Conservation (phyloP, 2,797 vertebrate species). For the Pseudopleuronectes americanus region DNA sequence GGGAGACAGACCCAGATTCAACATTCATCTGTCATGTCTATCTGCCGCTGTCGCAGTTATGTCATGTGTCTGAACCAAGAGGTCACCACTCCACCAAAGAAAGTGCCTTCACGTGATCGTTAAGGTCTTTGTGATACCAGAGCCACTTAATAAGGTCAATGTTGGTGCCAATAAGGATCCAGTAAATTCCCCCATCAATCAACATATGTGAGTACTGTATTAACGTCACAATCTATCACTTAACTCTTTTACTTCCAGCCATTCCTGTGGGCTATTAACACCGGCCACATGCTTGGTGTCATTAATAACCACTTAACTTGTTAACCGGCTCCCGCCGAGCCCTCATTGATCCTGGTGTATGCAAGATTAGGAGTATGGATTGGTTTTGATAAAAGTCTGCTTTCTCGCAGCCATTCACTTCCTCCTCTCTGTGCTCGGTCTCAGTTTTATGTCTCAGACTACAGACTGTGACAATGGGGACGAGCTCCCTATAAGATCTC, state of each 20-base stretch:
- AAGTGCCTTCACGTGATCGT: neutral
- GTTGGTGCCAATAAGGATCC: neutral
- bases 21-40: no score
- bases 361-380: constrained; percentile 34
- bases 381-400: constrained; percentile 33
- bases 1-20: no score
- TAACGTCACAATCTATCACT: constrained; percentile 1
- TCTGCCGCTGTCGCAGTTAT: neutral
- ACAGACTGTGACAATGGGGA: constrained; percentile 8
- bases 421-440: neutral
- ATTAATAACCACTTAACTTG: constrained; percentile 43
- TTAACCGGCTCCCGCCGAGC: constrained; percentile 20
- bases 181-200: neutral
- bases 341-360: constrained; percentile 28
- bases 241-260: constrained; percentile 1
- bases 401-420: neutral
- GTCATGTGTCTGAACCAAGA: neutral
- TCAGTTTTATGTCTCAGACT: constrained; percentile 1
- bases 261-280: constrained; percentile 8
- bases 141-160: constrained; percentile 1
- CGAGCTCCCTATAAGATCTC: neutral
- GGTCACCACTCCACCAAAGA: neutral
- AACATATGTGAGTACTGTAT: neutral
- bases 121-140: neutral
- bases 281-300: constrained; percentile 18